Conservation (phyloP, 1,140 invertebrate species). For the Drosophila jambulina region DNA sequence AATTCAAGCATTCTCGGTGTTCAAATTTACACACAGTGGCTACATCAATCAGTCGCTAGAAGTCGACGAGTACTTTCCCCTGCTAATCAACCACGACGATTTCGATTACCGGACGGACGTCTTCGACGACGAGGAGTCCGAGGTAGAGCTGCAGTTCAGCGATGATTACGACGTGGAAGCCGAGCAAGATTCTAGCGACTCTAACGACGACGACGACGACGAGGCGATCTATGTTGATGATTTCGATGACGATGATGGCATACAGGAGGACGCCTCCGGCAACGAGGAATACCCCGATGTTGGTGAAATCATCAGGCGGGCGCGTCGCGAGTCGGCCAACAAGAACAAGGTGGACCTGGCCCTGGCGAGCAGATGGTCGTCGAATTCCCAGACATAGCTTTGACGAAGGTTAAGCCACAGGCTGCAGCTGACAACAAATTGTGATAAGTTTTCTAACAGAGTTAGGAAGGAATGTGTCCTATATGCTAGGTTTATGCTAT, state of each 20-base stretch:
- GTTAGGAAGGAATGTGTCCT: slow-evolving; percentile 12
- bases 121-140: slow-evolving; percentile 76
- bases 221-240: slow-evolving; percentile 19
- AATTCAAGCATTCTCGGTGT: slow-evolving; percentile 74
- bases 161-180: slow-evolving; percentile 64
- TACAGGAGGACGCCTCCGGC: slow-evolving; percentile 17
- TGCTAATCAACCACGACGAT: slow-evolving; percentile 85
- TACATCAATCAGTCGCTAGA: slow-evolving; percentile 95
- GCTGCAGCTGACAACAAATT: slow-evolving; percentile 17
- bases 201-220: slow-evolving; percentile 15
- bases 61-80: slow-evolving; percentile 96
- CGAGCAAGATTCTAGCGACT: slow-evolving; percentile 15
- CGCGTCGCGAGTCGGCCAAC: slow-evolving; percentile 16
- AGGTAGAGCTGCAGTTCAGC: slow-evolving; percentile 80
- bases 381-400: slow-evolving; percentile 17
- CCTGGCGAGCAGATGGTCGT: slow-evolving; percentile 19
- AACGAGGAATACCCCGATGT: slow-evolving; percentile 26
- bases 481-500: slow-evolving; percentile 12
- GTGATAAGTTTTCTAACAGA: slow-evolving; percentile 58
- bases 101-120: slow-evolving; percentile 75
- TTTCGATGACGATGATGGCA: slow-evolving; percentile 28
- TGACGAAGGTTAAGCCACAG: slow-evolving; percentile 12
- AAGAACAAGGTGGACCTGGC: slow-evolving; percentile 44
- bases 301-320: slow-evolving; percentile 21
- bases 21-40: slow-evolving; percentile 88